Base-by-base conservation (phyloP, 1,140 invertebrate genomes). In the Sinella curviseta region DNA sequence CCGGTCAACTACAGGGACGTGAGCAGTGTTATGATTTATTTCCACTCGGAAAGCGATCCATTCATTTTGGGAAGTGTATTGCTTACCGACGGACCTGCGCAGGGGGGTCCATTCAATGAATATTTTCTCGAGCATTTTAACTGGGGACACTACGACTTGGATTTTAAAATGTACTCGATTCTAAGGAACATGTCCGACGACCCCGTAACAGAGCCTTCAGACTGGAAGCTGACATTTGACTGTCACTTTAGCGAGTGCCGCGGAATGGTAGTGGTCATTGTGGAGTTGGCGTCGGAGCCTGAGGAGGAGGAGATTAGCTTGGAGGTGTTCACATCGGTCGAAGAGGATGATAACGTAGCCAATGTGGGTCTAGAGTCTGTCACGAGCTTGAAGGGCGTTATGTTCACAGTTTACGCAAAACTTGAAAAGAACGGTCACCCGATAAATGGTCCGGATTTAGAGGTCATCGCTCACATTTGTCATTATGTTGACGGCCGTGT, bases 391-490 rank as follows among this genome's bases (percentile, higher is more conserved):
- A 60, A 60, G 24, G 57, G 57, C 8, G 24, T 26, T n/a, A 26
- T 3, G 4, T 60, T 60, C 57, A n/a, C 12, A 8, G 24, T 60
- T 60, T 60, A 60, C 24, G 57, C 57, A 12, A 60, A 70, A 24
- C 65, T 70, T 14, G 65, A 70, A n/a, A 70, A 70, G n/a, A 70
- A 70, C 31, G 65, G 65, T 8, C 65, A 70, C n/a, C 65, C 65
- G 8, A 33, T 70, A 33, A 30, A 70, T 33, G 31, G 31, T n/a
- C 26, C 65, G 2, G 31, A 70, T 33, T 8, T 70, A 8, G n/a
- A 70, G n/a, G 65, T 70, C 1, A 70, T 8, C 2, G 65, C 65
- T 3, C 28, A 70, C 28, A n/a, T 33, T 1, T 14, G 4, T 24
- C n/a, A 14, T 26, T 60, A 14, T 24, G 3, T 3, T 14, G 55